Evolutionary conservation across 2,888 invertebrate genomes (phyloP), one percentile per base, ranked within the genome.

Genomic region (Azorinus chamasolen): DNA sequence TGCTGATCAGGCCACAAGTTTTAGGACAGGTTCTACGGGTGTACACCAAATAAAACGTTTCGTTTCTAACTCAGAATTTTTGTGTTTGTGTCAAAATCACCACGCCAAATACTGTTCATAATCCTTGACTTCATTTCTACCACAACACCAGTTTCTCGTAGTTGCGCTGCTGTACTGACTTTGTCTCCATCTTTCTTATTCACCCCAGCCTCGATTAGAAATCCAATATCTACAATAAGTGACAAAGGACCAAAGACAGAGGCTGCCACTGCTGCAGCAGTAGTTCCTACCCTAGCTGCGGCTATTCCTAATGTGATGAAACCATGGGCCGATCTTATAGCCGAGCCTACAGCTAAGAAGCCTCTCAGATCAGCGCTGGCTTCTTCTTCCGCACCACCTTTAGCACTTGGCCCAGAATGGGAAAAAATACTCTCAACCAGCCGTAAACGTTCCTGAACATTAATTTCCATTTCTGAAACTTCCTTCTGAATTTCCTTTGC

Each of bases 221-320:
- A 65, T 10, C 57, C 65, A 18, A 65, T 50, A 50, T 65, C 65
- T 10, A 65, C 24, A 3, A 43, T 57, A 14, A 65, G 48, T 3
- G 65, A 65, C 14, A 65, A 32, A 18, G 65, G 65, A 22, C 57
- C 65, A 8, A 65, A 37, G 2, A 65, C 65, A 1, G 65, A 46
- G 2, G 65, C 57, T 5, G 65, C 46, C 1, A 65, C 46, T 3
- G 57, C 18, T 2, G 57, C 57, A 8, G 57, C 65, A 6, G 46
- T 22, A 25, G 65, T 41, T n/a, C 48, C 55, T 24, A 65, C 55
- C 4, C 57, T 24, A n/a, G 25, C 39, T 8, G 57, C 65, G 1
- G 65, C 57, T 14, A 65, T 27, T 1, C 37, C 57, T 16, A 57
- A 41, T 1, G 39, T 48, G 4, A 43, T 12, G 3, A 14, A 20